phyloP scores from a whole-genome alignment of 2,888 invertebrate genomes.

The Epinotia bilunana region DNA sequence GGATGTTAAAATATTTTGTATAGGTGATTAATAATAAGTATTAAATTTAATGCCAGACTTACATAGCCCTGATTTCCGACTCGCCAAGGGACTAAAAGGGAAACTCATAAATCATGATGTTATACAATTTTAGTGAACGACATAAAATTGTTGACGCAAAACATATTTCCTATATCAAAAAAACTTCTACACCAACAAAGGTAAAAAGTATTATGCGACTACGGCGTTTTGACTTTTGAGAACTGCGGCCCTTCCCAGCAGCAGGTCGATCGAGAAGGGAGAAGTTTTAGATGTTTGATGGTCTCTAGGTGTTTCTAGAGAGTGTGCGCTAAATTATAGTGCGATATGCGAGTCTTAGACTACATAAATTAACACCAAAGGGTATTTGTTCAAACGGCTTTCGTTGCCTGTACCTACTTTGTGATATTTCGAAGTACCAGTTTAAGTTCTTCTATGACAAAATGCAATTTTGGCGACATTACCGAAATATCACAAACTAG shows the following conservation, averaged over 20 bases:
- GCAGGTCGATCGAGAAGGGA: not conserved
- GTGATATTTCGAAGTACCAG: too few species aligned
- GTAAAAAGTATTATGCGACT: not conserved
- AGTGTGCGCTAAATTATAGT: slow-evolving; percentile 2
- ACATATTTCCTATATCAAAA: slow-evolving; percentile 1
- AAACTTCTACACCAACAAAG: not conserved
- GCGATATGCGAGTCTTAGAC: not conserved
- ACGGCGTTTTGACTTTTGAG: slow-evolving; percentile 1
- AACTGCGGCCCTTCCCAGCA: not conserved
- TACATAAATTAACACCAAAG: too few species aligned
- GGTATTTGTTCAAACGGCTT: too few species aligned
- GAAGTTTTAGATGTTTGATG: not conserved
- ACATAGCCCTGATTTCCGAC: not conserved
- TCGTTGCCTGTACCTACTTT: too few species aligned
- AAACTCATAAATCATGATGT: slow-evolving; percentile 4
- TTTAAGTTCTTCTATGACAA: too few species aligned
- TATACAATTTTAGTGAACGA: slow-evolving; percentile 9
- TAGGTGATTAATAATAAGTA: too few species aligned
- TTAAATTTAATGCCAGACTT: too few species aligned
- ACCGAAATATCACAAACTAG: too few species aligned
- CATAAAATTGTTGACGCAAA: slow-evolving; percentile 1
- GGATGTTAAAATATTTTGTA: too few species aligned
- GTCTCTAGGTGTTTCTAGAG: slow-evolving; percentile 7
- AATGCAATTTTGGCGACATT: too few species aligned
- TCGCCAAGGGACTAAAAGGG: not conserved